These are phyloP conservation scores for Leptopilina boulardi DNA, from an alignment of 1,140 invertebrate genomes.

Conservation along the genomic window DNA sequence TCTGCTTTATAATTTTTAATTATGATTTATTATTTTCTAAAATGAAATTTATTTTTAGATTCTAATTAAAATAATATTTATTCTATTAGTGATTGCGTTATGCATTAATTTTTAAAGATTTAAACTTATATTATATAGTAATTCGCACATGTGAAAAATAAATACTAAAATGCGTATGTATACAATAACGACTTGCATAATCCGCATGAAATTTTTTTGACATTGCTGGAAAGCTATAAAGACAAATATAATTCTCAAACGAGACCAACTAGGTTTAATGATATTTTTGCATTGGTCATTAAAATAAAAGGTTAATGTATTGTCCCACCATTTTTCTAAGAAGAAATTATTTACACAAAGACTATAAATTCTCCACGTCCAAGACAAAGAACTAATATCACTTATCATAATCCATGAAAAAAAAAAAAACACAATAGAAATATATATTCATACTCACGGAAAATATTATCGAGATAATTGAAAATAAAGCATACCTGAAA, in stretches of 20 bases:
- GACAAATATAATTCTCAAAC: conserved; percentile 63
- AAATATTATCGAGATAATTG: too few relatives aligned
- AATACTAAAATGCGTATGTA: background rate
- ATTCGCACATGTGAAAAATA: conserved; percentile 23
- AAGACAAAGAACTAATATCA: conserved; percentile 44
- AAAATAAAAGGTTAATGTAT: conserved; percentile 53
- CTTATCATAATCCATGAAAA: conserved; percentile 20
- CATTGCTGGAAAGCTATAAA: conserved; percentile 59
- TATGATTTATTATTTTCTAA: too few relatives aligned
- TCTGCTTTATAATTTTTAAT: too few relatives aligned
- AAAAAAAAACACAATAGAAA: background rate
- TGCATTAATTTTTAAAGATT: too few relatives aligned
- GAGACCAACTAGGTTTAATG: conserved; percentile 65
- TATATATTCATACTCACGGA: too few relatives aligned
- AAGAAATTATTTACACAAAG: background rate
- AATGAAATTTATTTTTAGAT: too few relatives aligned
- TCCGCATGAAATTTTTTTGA: conserved; percentile 48
- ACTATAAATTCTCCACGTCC: conserved; percentile 34
- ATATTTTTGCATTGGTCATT: conserved; percentile 66
- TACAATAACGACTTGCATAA: conserved; percentile 39
- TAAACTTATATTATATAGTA: too few relatives aligned
- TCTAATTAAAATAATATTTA: too few relatives aligned
- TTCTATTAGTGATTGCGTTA: too few relatives aligned
- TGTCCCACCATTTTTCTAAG: conserved; percentile 23
- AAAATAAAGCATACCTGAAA: background rate